phyloP scores from a whole-genome alignment of 2,113 vertebrate genomes.

The Gadus macrocephalus region DNA sequence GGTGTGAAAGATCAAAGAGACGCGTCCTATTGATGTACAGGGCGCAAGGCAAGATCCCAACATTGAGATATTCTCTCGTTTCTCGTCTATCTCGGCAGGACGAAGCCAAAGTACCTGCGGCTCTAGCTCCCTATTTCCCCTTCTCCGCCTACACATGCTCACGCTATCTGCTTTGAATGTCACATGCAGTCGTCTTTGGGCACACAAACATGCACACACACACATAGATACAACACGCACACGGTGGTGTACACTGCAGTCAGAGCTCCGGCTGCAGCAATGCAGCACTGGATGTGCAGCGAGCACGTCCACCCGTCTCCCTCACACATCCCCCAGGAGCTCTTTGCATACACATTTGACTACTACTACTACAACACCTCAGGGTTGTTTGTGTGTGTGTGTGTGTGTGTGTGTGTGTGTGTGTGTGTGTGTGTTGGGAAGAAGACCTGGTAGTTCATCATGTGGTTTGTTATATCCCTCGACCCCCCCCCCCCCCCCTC shows the following conservation, averaged over 20 bases:
- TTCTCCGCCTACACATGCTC: not conserved
- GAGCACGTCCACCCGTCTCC: not conserved
- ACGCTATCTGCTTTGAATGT: conserved; percentile 27
- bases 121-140: not conserved
- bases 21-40: too few relatives aligned
- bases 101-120: too few relatives aligned
- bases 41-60: too few relatives aligned
- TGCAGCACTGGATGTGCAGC: not conserved
- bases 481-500: not conserved
- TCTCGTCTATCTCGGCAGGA: too few relatives aligned
- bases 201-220: not conserved
- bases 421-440: not conserved
- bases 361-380: too few relatives aligned
- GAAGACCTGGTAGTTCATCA: not conserved
- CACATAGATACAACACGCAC: not conserved
- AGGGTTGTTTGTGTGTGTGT: not conserved
- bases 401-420: not conserved
- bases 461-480: not conserved
- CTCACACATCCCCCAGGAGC: not conserved
- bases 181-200: conserved; percentile 2
- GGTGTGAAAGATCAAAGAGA: too few relatives aligned
- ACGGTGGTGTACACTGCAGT: not conserved
- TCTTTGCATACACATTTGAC: not conserved
- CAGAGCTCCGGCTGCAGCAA: not conserved
- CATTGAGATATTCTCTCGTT: too few relatives aligned